A percentile compares a stretch with the other conserved stretches of the same genome.
Evolutionary conservation across 2,888 invertebrate genomes (phyloP).

Genomic region (Barypeithes pellucidus): DNA sequence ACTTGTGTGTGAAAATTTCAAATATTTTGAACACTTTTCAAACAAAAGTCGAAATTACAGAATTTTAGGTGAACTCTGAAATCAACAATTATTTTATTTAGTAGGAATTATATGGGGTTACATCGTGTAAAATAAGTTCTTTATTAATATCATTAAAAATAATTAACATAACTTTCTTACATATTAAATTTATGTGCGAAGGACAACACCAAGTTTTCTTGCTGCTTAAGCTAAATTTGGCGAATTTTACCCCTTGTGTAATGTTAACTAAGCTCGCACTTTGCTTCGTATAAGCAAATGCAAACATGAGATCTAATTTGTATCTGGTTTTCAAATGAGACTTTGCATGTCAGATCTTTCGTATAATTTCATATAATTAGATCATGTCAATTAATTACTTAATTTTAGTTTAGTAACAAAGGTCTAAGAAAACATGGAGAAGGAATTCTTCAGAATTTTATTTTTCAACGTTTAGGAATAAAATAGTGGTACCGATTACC

Average conservation of each 20-base stretch:
- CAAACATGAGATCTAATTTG: slow-evolving; percentile 6
- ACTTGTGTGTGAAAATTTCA: no score
- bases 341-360: neutral
- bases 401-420: neutral
- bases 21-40: no score
- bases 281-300: slow-evolving; percentile 8
- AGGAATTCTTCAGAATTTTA: no score
- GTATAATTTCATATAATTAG: slow-evolving; percentile 11
- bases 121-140: no score
- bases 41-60: no score
- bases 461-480: no score
- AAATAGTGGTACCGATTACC: no score
- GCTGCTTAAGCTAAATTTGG: neutral
- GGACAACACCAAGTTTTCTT: neutral
- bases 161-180: neutral
- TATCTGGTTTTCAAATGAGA: slow-evolving; percentile 17
- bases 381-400: neutral
- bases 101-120: no score
- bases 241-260: slow-evolving; percentile 7
- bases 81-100: no score
- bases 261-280: slow-evolving; percentile 1
- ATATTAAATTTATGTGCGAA: neutral
- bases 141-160: neutral
- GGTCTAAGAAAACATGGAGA: no score
- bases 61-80: no score